Evolutionary conservation across 2,888 invertebrate genomes (phyloP), one percentile per base, ranked within the genome.

Genomic region (Melanchra persicariae): DNA sequence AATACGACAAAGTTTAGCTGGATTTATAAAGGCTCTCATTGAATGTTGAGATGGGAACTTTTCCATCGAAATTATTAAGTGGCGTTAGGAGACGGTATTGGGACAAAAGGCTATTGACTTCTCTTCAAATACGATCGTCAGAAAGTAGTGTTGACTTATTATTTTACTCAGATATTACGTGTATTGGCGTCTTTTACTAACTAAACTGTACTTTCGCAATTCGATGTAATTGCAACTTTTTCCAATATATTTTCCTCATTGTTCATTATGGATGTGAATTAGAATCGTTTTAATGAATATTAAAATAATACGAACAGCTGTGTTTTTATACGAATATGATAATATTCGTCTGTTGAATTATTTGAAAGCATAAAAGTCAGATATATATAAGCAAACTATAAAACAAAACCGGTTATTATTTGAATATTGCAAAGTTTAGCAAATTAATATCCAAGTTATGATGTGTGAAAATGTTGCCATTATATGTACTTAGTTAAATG

Each of bases 1-100:
- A 60, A 67, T 72, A 47, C 45, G 45, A 34, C 52, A 68, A 80
- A 80, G 58, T 81, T 85, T 70, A 59, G 64, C 62, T 51, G 69
- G 66, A 69, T 73, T 61, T 64, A 71, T 65, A 71, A 81, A 66
- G 66, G 57, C 57, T 26, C 54, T 75, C 43, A 62, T 67, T 79
- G 37, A 78, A 75, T 73, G 51, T 37, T 45, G 60, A 68, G 69
- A 77, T 65, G 58, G 37, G 34, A 70, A 73, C 63, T 76, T 74
- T 76, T 65, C 62, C 47, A 70, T 70, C 59, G 66, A 74, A 76
- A 66, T 83, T 71, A 82, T 62, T 71, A 75, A 82, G 70, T 82
- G 63, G 74, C 51, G 51, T 57, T 68, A 62, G 66, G 59, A 8
- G 69, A 59, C 52, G 70, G 49, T 60, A 51, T 70, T 71, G 49